These are phyloP conservation scores for Drosophila bocqueti DNA, from an alignment of 1,140 invertebrate species.

Conservation along the genomic window DNA sequence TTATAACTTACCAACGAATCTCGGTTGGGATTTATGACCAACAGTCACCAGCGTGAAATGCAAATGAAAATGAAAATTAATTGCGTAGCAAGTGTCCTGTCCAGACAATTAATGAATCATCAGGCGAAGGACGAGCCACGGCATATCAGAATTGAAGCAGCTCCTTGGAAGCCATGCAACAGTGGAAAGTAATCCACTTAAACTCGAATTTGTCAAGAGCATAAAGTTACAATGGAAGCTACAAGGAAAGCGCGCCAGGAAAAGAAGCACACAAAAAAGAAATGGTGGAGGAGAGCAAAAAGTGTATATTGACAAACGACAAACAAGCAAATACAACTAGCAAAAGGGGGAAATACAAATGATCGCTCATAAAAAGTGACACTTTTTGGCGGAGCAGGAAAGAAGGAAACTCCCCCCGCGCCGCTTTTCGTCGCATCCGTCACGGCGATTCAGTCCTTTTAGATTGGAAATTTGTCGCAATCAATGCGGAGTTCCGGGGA, in stretches of 20 bases:
- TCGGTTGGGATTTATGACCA: constrained; percentile 44
- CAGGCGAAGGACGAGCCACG: constrained; percentile 37
- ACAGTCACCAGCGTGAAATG: constrained; percentile 20
- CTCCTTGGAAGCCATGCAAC: constrained; percentile 15
- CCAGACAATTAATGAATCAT: constrained; percentile 73
- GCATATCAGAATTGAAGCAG: constrained; percentile 21
- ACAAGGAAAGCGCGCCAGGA: constrained; percentile 30
- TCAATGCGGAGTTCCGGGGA: constrained; percentile 55
- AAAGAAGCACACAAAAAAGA: constrained; percentile 13
- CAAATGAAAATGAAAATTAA: constrained; percentile 70
- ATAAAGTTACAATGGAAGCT: constrained; percentile 62
- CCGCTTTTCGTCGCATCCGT: constrained; percentile 69
- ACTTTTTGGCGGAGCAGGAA: constrained; percentile 60
- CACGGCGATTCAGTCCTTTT: constrained; percentile 60
- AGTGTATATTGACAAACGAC: constrained; percentile 61
- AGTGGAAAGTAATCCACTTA: constrained; percentile 79
- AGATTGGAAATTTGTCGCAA: constrained; percentile 80
- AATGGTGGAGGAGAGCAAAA: constrained; percentile 14
- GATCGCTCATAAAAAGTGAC: constrained; percentile 82
- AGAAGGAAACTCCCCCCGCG: constrained; percentile 1
- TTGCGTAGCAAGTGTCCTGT: constrained; percentile 43
- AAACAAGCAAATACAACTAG: constrained; percentile 63
- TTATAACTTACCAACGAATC: constrained; percentile 22
- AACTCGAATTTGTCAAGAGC: constrained; percentile 79
- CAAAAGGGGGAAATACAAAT: constrained; percentile 68